A percentile compares a stretch with the other conserved stretches of the same genome.
phyloP scores from a whole-genome alignment of 2,888 invertebrate genomes.

The Rotaria magnacalcarata region DNA sequence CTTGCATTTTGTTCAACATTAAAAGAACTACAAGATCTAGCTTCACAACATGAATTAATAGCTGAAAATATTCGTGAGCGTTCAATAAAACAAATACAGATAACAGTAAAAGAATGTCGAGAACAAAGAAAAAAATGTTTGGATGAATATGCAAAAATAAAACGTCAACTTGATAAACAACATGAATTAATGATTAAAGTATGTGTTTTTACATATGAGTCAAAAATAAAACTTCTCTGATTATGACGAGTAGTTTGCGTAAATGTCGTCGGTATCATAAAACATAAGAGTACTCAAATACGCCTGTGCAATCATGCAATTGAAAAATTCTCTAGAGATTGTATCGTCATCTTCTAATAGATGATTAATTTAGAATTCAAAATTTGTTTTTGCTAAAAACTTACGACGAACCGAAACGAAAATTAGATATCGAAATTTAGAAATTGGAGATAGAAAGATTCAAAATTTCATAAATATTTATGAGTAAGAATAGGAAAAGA shows the following conservation, averaged over 20 bases:
- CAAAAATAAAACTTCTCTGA: background rate
- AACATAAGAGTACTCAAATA: background rate
- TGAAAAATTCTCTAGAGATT: background rate
- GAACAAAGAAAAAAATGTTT: slow-evolving; percentile 51
- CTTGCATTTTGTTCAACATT: slow-evolving; percentile 66
- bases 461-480: no score
- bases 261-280: slow-evolving; percentile 1
- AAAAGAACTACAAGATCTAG: slow-evolving; percentile 90
- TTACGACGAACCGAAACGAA: no score
- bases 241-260: background rate
- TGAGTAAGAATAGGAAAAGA: no score
- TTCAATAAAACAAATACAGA: slow-evolving; percentile 78
- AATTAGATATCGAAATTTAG: no score
- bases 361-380: background rate
- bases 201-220: background rate
- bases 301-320: background rate
- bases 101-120: slow-evolving; percentile 81
- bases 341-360: background rate
- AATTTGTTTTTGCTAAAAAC: no score
- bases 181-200: slow-evolving; percentile 34
- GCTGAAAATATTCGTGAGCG: slow-evolving; percentile 85
- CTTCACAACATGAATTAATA: slow-evolving; percentile 93
- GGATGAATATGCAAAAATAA: slow-evolving; percentile 32
- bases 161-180: slow-evolving; percentile 24
- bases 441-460: no score